Evolutionary conservation across 2,888 invertebrate species (phyloP), one percentile per base, ranked within the genome.

Genomic region (Heterodera filipjevi): DNA sequence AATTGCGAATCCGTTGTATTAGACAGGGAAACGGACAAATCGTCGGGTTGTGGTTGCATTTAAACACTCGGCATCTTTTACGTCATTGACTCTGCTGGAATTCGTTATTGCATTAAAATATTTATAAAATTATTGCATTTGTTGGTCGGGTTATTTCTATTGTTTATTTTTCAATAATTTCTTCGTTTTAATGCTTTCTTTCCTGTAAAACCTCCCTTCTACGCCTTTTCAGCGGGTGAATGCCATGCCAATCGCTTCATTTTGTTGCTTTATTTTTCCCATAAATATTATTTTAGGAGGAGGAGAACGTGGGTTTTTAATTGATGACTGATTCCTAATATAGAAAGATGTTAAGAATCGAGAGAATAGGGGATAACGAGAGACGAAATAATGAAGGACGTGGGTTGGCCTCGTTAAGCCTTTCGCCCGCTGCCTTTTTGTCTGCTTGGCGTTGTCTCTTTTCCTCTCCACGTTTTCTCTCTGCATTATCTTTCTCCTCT

Each of bases 31-130:
- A 27, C n/a, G 59, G 10, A 22, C 27, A 59, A n/a, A 27, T 59
- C 59, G 59, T 59, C 59, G 27, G 27, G 27, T 59, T 59, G 59
- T 59, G 59, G 59, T 59, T 59, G 59, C 59, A 59, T 59, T n/a
- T 59, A n/a, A 59, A 12, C 59, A 59, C 27, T 59, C 27, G 59
- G n/a, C n/a, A 19, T 59, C 6, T 27, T n/a, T 49, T 49, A 49
- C 8, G 27, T 59, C 59, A 6, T 22, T n/a, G 59, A 22, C 5
- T 59, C 59, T 59, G 16, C 16, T 10, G 1, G 12, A 12, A 27
- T n/a, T 59, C 27, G 6, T 6, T 22, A 22, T 53, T 53, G 19
- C 22, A 19, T 53, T 5, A 53, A 19, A 16, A 16, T 6, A 19
- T 14, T 53, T 19, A 22, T 53, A 5, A 6, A 22, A 53, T 53